Evolutionary conservation across 2,797 vertebrate genomes (phyloP), one percentile per base, ranked within the genome.

Genomic region (Melanotaenia nigrans): DNA sequence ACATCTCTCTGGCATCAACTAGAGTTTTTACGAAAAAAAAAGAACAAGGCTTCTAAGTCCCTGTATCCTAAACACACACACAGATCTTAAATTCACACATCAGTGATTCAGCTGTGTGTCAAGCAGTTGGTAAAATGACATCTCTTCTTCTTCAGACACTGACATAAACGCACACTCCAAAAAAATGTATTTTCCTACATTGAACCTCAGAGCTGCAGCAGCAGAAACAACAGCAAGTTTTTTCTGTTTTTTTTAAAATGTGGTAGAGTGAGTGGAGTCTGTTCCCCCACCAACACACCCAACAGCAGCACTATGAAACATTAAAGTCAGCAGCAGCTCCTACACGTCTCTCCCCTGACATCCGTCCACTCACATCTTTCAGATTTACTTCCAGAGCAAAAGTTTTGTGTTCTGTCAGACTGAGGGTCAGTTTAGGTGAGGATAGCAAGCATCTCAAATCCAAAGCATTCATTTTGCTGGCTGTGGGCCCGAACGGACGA

Each of bases 251-350:
- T 6, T 49, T 49, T 11, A 0, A 49, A 75, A 59, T 58, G 68
- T 68, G 45, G 68, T 45, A 40, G 49, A 66, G 68, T 10, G 16
- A 77, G 69, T 24, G 1, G 30, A 57, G 60, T 33, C 51, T 14
- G 30, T n/a, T 20, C 49, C 61, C 51, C 68, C 1, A 3, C 36
- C 47, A 65, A 83, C 67, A 55, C 51, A 13, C 55, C 24, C 11
- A 38, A 40, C 40, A 11, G 59, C 75, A 70, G 59, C 70, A 49
- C 75, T 10, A 74, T 85, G 64, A 87, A 78, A 82, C 74, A 79
- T 74, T 51, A 62, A 71, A 78, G 75, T 75, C 70, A 49, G 45
- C 70, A 73, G 77, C 65, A 56, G 77, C 69, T 32, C 24, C 66
- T 58, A 49, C 30, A 75, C 77, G 54, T 14, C 65, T 64, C 75